A percentile compares a stretch with the other conserved stretches of the same genome.
phyloP scores from a whole-genome alignment of 2,113 vertebrate genomes.

The Limanda limanda region DNA sequence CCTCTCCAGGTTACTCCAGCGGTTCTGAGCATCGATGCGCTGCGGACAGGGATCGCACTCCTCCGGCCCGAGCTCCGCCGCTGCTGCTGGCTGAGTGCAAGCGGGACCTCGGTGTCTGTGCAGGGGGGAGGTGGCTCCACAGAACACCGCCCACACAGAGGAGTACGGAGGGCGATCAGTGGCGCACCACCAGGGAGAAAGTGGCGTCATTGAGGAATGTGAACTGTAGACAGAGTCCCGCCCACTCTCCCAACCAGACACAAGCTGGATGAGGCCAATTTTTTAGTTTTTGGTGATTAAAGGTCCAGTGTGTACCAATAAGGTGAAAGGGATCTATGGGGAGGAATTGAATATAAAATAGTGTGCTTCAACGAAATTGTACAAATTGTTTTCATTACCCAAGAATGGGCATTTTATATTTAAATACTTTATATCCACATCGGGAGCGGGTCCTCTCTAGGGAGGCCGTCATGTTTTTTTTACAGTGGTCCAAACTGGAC shows the following conservation, averaged over 20 bases:
- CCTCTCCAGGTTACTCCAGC: constrained; percentile 76
- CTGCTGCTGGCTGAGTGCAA: constrained; percentile 54
- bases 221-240: not conserved
- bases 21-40: constrained; percentile 74
- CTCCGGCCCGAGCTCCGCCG: constrained; percentile 44
- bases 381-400: too few relatives aligned
- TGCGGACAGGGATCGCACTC: constrained; percentile 56
- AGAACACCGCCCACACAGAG: constrained; percentile 43
- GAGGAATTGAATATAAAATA: too few relatives aligned
- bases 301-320: too few relatives aligned
- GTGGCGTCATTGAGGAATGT: not conserved
- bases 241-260: not conserved
- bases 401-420: too few relatives aligned
- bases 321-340: too few relatives aligned
- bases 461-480: too few relatives aligned
- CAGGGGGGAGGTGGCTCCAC: constrained; percentile 51
- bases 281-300: too few relatives aligned
- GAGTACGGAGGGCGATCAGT: constrained; percentile 24
- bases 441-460: too few relatives aligned
- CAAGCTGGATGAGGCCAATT: too few relatives aligned
- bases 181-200: not conserved
- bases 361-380: too few relatives aligned
- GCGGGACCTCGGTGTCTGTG: constrained; percentile 44
- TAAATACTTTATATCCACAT: too few relatives aligned
- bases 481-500: too few relatives aligned